These are phyloP conservation scores for Spisula solida DNA, from an alignment of 2,888 invertebrate genomes.

Conservation along the genomic window DNA sequence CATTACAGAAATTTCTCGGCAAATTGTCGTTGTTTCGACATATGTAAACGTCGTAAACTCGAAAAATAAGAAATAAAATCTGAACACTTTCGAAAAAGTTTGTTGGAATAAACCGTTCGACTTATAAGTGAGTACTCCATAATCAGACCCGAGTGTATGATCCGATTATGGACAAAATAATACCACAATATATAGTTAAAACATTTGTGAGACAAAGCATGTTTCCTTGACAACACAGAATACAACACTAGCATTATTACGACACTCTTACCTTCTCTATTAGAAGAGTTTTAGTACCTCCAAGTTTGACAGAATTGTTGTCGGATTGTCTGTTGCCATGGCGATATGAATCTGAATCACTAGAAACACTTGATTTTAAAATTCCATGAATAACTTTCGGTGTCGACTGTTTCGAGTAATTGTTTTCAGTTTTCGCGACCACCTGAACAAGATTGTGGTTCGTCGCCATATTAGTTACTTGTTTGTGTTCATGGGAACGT, in stretches of 20 bases:
- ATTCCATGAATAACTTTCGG: slow-evolving; percentile 49
- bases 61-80: no score
- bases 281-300: slow-evolving; percentile 42
- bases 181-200: no score
- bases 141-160: no score
- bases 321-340: slow-evolving; percentile 26
- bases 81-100: no score
- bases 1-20: no score
- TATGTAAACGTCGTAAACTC: no score
- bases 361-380: slow-evolving; percentile 59
- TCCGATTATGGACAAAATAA: no score
- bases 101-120: no score
- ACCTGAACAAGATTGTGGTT: slow-evolving; percentile 18
- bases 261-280: slow-evolving; percentile 53
- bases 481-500: slow-evolving; percentile 30
- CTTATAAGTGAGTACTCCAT: no score
- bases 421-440: slow-evolving; percentile 33
- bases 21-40: no score
- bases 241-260: neutral
- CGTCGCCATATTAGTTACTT: neutral
- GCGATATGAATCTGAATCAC: slow-evolving; percentile 52
- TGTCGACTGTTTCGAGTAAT: neutral
- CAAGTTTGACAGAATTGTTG: neutral
- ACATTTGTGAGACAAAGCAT: neutral
- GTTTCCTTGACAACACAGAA: neutral